phyloP scores from a whole-genome alignment of 2,797 vertebrate genomes.

The Crenichthys baileyi region DNA sequence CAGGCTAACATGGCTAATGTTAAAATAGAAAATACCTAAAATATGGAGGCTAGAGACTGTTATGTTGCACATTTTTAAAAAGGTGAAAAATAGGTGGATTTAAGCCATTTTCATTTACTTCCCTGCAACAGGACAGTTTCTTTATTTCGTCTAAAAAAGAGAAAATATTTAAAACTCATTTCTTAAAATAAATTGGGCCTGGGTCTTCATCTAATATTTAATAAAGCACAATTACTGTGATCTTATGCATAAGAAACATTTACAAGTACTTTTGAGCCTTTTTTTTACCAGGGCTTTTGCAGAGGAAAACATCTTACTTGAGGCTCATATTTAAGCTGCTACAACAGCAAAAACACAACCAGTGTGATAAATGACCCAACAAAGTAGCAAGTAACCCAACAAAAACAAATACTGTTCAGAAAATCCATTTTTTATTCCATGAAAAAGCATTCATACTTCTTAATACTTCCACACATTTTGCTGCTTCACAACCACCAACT shows the following conservation, averaged over 20 bases:
- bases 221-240: constrained; percentile 3
- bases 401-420: constrained; percentile 17
- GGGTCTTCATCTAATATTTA: not conserved
- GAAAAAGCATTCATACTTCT: not conserved
- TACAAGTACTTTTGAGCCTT: not conserved
- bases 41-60: constrained; percentile 28
- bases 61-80: constrained; percentile 1
- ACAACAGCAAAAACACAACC: constrained; percentile 37
- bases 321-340: not conserved
- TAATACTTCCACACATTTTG: too few species aligned
- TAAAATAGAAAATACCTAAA: constrained; percentile 60
- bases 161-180: not conserved
- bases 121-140: constrained; percentile 9
- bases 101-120: constrained; percentile 12
- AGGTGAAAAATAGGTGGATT: constrained; percentile 21
- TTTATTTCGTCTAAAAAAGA: not conserved
- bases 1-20: constrained; percentile 37
- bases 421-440: constrained; percentile 21
- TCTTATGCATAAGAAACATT: constrained; percentile 2
- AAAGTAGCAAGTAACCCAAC: not conserved
- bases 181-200: not conserved
- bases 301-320: not conserved
- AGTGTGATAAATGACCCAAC: constrained; percentile 36
- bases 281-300: not conserved
- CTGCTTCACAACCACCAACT: too few species aligned